Percentiles rank a stretch among this genome's conserved stretches.
phyloP scores from a whole-genome alignment of 2,888 invertebrate genomes.

The Operophtera brumata region DNA sequence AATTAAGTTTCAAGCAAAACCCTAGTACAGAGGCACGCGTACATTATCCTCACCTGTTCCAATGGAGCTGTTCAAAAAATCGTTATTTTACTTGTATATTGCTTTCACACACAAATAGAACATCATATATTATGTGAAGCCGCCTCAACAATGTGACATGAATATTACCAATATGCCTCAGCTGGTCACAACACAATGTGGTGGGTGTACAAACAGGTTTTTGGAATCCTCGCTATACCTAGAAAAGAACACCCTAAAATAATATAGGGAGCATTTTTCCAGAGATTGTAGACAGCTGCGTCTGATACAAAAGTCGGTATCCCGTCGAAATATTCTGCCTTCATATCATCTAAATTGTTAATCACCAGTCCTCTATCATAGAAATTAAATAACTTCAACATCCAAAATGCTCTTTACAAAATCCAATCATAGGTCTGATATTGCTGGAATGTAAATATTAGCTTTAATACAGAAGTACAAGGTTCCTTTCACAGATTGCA shows the following conservation, averaged over 20 bases:
- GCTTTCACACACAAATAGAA: slow-evolving; percentile 76
- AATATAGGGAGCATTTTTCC: slow-evolving; percentile 56
- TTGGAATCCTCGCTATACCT: slow-evolving; percentile 69
- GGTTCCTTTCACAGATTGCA: slow-evolving; percentile 62
- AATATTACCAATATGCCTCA: slow-evolving; percentile 71
- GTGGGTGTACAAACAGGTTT: slow-evolving; percentile 61
- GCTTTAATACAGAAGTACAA: slow-evolving; percentile 75
- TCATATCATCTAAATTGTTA: slow-evolving; percentile 68
- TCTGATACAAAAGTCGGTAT: slow-evolving; percentile 48
- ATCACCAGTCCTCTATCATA: slow-evolving; percentile 64
- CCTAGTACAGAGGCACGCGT: slow-evolving; percentile 60
- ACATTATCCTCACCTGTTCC: slow-evolving; percentile 79
- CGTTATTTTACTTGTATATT: slow-evolving; percentile 73
- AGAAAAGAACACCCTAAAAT: slow-evolving; percentile 81
- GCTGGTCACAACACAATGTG: slow-evolving; percentile 69
- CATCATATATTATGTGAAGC: slow-evolving; percentile 74
- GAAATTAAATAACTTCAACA: slow-evolving; percentile 72
- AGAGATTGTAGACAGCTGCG: slow-evolving; percentile 41
- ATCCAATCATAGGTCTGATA: slow-evolving; percentile 75
- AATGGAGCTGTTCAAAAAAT: slow-evolving; percentile 79
- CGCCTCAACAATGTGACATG: slow-evolving; percentile 74
- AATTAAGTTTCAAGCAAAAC: slow-evolving; percentile 46
- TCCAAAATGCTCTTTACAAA: slow-evolving; percentile 74
- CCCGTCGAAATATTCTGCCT: slow-evolving; percentile 55
- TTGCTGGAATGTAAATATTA: slow-evolving; percentile 80